phyloP scores from a whole-genome alignment of 2,113 vertebrate species.

The Macquaria ambigua region DNA sequence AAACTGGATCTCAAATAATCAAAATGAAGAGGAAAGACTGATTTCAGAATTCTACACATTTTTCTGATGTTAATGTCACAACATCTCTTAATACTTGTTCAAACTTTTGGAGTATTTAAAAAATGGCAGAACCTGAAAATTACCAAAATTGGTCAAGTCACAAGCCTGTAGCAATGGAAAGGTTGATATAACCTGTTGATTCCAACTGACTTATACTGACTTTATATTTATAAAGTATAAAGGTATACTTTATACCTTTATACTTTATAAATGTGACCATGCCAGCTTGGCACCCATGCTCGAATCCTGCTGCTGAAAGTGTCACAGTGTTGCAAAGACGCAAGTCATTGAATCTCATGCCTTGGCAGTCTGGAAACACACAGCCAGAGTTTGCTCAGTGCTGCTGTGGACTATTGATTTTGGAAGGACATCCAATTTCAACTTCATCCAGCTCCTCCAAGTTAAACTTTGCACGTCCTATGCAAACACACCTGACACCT shows the following conservation, averaged over 20 bases:
- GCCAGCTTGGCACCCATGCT: not conserved
- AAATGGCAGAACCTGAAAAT: not conserved
- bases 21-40: too few relatives aligned
- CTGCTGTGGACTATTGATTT: slow-evolving; percentile 42
- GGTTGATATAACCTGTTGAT: not conserved
- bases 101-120: too few relatives aligned
- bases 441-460: slow-evolving; percentile 22
- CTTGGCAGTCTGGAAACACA: slow-evolving; percentile 1
- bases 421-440: not conserved
- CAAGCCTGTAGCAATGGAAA: not conserved
- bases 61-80: too few relatives aligned
- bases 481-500: slow-evolving; percentile 64
- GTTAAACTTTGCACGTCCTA: slow-evolving; percentile 50
- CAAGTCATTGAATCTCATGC: not conserved
- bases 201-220: not conserved
- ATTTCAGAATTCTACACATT: too few relatives aligned
- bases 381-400: slow-evolving; percentile 11
- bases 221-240: too few relatives aligned
- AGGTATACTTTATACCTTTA: too few relatives aligned
- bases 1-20: not conserved
- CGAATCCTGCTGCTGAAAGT: not conserved
- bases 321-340: not conserved
- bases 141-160: not conserved
- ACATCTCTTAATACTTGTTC: too few relatives aligned
- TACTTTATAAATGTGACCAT: not conserved